These are phyloP conservation scores for Hirundichthys speculiger DNA, from an alignment of 2,113 vertebrate genomes.

Conservation along the genomic window DNA sequence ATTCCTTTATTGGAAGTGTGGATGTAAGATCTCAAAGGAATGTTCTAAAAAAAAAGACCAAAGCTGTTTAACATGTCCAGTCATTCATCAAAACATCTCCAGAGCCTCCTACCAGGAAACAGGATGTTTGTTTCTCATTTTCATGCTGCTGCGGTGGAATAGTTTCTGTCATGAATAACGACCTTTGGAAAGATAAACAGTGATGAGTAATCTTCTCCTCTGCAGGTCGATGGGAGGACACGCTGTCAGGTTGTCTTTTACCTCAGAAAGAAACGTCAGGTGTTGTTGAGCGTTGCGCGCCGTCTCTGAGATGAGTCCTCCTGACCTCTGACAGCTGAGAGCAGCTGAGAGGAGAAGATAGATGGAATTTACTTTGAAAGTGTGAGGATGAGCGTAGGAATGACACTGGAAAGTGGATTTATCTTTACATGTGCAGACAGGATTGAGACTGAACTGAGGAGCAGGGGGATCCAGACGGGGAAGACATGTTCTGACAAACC, in stretches of 20 bases:
- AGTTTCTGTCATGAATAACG: background rate
- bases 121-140: background rate
- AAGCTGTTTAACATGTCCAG: background rate
- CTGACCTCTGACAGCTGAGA: slow-evolving; percentile 45
- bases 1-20: too few relatives aligned
- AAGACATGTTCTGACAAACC: slow-evolving; percentile 59
- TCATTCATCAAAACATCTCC: background rate
- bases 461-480: slow-evolving; percentile 1
- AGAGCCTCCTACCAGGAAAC: background rate
- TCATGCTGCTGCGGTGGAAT: background rate
- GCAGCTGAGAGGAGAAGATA: slow-evolving; percentile 22
- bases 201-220: background rate
- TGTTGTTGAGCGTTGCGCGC: slow-evolving; percentile 4
- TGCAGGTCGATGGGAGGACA: background rate
- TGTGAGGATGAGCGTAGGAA: slow-evolving; percentile 2
- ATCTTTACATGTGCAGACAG: slow-evolving; percentile 53
- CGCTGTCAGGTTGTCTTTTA: background rate
- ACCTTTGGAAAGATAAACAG: too few relatives aligned
- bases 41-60: too few relatives aligned
- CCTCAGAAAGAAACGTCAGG: slow-evolving; percentile 11
- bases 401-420: slow-evolving; percentile 29
- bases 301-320: slow-evolving; percentile 28
- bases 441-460: slow-evolving; percentile 26
- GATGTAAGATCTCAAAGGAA: too few relatives aligned
- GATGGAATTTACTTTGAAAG: slow-evolving; percentile 50